Conservation (phyloP, 2,797 vertebrate species). For the Rhynchotus rufescens region DNA sequence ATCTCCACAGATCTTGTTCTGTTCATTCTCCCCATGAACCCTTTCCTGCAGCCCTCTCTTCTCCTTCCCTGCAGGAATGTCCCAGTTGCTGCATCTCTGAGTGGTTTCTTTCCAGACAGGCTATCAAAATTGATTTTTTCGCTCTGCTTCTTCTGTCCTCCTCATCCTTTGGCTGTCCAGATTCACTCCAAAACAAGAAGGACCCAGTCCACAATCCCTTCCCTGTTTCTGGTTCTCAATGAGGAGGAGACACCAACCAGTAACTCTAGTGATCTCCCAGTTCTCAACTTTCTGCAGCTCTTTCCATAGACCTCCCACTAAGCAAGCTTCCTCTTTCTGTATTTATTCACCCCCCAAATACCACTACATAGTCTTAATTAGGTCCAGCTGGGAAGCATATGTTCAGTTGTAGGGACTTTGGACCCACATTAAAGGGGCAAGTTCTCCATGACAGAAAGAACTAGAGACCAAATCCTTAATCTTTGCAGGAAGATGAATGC, state of each 20-base stretch:
- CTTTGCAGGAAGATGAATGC: slow-evolving; percentile 5
- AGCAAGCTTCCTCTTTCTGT: slow-evolving; percentile 40
- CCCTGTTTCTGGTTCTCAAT: neutral
- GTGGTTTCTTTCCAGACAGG: neutral
- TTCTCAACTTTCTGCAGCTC: neutral
- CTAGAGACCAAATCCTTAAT: slow-evolving; percentile 25
- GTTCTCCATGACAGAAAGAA: slow-evolving; percentile 23
- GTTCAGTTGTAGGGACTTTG: slow-evolving; percentile 37
- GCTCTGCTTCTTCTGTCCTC: neutral
- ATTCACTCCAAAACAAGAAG: neutral
- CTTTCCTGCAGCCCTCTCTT: neutral
- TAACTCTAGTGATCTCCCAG: neutral
- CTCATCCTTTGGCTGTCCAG: neutral
- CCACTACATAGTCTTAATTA: slow-evolving; percentile 8
- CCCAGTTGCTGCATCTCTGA: neutral
- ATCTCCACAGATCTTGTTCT: neutral
- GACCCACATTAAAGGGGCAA: slow-evolving; percentile 54
- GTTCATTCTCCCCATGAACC: neutral
- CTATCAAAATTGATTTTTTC: neutral
- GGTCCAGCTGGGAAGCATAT: slow-evolving; percentile 49
- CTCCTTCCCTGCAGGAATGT: neutral
- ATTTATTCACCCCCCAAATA: slow-evolving; percentile 54
- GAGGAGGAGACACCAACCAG: neutral
- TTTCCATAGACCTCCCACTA: slow-evolving; percentile 40
- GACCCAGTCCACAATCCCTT: neutral